Conservation (phyloP, 1,140 invertebrate genomes). For the Caenorhabditis latens region DNA sequence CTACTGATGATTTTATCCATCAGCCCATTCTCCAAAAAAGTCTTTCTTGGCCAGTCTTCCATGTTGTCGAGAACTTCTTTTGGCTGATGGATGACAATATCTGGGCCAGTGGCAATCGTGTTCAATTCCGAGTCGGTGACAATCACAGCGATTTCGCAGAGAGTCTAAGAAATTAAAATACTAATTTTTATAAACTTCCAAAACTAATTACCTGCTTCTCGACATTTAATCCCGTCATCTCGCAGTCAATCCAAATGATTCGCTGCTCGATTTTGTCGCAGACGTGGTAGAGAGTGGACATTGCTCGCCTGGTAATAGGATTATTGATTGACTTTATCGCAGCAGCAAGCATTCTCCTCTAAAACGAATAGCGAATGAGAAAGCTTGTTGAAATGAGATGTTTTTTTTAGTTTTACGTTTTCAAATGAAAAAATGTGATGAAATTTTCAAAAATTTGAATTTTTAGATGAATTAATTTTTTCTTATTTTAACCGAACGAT, state of each 20-base stretch:
- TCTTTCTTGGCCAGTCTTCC: constrained; percentile 69
- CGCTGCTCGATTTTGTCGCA: constrained; percentile 43
- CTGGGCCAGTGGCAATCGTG: constrained; percentile 84
- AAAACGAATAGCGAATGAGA: neutral
- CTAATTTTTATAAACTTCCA: neutral
- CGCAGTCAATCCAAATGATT: constrained; percentile 68
- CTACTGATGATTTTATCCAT: constrained; percentile 62
- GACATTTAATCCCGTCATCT: constrained; percentile 86
- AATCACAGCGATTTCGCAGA: constrained; percentile 90
- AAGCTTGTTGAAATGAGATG: no score
- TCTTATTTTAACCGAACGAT: no score
- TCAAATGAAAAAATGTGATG: no score
- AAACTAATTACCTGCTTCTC: constrained; percentile 80
- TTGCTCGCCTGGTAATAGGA: constrained; percentile 8
- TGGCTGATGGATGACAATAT: constrained; percentile 87
- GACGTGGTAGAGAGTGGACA: constrained; percentile 38
- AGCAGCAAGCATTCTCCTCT: neutral
- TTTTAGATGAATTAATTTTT: no score
- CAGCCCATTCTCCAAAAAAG: constrained; percentile 66
- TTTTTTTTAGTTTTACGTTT: no score
- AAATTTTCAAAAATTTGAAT: no score
- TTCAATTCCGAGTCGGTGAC: constrained; percentile 88
- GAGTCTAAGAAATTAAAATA: constrained; percentile 78
- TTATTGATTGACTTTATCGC: neutral
- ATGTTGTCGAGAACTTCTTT: constrained; percentile 82